These are phyloP conservation scores for Sebastes fasciatus DNA, from an alignment of 2,113 vertebrate species.

Conservation along the genomic window DNA sequence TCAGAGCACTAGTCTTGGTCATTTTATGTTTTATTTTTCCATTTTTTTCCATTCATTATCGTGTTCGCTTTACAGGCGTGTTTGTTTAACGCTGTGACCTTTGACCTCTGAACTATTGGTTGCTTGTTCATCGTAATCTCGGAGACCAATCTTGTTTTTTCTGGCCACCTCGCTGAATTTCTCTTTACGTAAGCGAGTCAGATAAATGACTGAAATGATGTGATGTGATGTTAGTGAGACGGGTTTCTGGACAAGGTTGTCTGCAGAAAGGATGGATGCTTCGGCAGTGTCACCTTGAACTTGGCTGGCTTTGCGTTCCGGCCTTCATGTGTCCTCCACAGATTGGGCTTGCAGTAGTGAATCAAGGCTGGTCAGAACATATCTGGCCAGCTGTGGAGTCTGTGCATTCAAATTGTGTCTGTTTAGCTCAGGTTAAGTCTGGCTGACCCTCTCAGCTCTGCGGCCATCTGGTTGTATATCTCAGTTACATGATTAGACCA, in stretches of 20 bases:
- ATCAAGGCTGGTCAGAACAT: not conserved
- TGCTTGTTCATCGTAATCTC: not conserved
- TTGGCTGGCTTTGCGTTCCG: not conserved
- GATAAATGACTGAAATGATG: slow-evolving; percentile 33
- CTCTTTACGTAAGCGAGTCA: not conserved
- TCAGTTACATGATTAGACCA: not conserved
- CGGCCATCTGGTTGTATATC: slow-evolving; percentile 4
- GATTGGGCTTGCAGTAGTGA: not conserved
- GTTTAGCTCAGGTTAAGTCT: not conserved
- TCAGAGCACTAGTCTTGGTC: not conserved
- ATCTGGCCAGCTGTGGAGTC: not conserved
- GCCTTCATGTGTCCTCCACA: slow-evolving; percentile 19
- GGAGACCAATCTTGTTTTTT: not conserved
- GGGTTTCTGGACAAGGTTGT: slow-evolving; percentile 17
- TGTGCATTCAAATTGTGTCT: not conserved
- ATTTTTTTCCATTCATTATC: not conserved
- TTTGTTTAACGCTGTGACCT: not conserved
- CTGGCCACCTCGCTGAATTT: not conserved
- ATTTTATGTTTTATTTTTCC: not conserved
- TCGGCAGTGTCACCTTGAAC: slow-evolving; percentile 35
- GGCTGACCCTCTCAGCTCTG: not conserved
- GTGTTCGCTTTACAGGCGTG: not conserved
- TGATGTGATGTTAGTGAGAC: not conserved
- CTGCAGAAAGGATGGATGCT: not conserved
- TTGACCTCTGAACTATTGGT: not conserved